Conservation (phyloP, 1,140 invertebrate genomes). For the Whitmania pigra region DNA sequence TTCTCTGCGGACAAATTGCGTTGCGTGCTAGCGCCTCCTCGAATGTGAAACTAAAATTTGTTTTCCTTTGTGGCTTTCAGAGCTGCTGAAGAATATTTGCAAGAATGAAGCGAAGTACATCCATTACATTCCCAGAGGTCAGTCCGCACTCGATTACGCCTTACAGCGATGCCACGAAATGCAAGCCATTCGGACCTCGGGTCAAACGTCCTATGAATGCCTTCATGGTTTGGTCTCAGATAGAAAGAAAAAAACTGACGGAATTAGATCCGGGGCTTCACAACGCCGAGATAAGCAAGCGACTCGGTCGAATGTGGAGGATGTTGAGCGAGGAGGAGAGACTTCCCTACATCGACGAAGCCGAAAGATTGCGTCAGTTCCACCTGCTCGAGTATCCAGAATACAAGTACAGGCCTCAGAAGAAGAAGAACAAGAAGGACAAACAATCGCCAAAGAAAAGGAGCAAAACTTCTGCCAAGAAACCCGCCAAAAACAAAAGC, state of each 20-base stretch:
- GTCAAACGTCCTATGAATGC: conserved; percentile 43
- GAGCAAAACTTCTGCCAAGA: neutral
- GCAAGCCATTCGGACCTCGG: conserved; percentile 48
- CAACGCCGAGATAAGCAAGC: conserved; percentile 98
- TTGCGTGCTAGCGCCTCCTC: too few relatives aligned
- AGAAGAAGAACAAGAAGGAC: conserved; percentile 28
- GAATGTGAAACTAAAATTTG: too few relatives aligned
- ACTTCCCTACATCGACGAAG: conserved; percentile 96
- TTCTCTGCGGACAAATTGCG: too few relatives aligned
- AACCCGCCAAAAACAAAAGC: neutral
- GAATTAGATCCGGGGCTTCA: conserved; percentile 95
- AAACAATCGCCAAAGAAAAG: neutral
- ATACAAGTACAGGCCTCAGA: conserved; percentile 64
- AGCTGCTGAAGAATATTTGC: too few relatives aligned
- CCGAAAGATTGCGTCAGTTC: conserved; percentile 83
- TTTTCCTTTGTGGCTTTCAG: too few relatives aligned
- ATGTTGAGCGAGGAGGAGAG: conserved; percentile 94
- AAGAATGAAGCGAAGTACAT: too few relatives aligned
- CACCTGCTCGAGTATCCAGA: conserved; percentile 99
- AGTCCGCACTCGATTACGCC: conserved; percentile 79
- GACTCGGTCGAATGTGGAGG: conserved; percentile 91
- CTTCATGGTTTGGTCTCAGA: conserved; percentile 47
- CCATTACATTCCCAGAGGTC: conserved; percentile 41
- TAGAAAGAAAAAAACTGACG: conserved; percentile 88
- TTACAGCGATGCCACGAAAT: conserved; percentile 86